Evolutionary conservation across 2,113 vertebrate genomes (phyloP).

Genomic region (Pygoscelis antarcticus): DNA sequence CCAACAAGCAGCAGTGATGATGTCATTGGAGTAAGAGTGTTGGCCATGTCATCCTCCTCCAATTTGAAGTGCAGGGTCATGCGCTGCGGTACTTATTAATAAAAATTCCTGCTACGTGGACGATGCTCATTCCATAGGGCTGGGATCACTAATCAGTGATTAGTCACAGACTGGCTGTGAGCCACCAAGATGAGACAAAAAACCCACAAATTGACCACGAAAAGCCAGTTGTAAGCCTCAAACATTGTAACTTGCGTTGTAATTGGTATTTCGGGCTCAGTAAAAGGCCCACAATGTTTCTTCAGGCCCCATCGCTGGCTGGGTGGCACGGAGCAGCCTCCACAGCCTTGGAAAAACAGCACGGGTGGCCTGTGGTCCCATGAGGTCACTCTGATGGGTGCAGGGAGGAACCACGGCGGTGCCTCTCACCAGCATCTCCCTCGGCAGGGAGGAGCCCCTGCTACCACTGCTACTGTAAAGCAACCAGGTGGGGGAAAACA

Average conservation of each 20-base stretch:
- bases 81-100: neutral
- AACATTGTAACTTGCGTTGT: neutral
- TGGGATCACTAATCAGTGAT: neutral
- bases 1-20: neutral
- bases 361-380: rapidly evolving
- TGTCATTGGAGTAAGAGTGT: neutral
- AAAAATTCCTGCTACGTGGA: neutral
- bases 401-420: neutral
- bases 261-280: neutral
- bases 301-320: neutral
- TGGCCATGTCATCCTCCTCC: neutral
- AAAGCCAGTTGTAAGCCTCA: neutral
- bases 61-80: neutral
- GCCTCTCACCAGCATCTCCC: neutral
- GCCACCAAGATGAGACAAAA: neutral
- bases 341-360: neutral
- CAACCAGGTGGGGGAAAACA: neutral
- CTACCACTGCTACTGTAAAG: neutral
- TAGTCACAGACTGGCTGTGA: neutral
- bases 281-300: neutral
- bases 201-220: neutral
- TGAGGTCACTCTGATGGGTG: neutral
- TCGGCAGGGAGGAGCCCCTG: rapidly evolving
- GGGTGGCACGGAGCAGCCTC: neutral
- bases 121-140: neutral